A percentile compares a stretch with the other conserved stretches of the same genome.
These are phyloP conservation scores for Clarias magur DNA, from an alignment of 2,113 vertebrate species.

Conservation along the genomic window DNA sequence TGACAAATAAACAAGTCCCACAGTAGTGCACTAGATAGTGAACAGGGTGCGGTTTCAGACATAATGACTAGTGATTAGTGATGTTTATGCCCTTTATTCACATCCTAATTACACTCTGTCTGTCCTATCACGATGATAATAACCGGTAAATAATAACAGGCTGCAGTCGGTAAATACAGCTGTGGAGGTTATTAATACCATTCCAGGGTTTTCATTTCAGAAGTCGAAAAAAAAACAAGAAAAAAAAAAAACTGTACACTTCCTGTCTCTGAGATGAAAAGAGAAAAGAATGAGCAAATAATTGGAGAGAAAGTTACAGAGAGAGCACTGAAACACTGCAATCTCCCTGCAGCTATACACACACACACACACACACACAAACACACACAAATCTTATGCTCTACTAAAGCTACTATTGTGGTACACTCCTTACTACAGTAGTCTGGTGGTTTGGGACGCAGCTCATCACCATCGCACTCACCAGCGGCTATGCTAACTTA, in stretches of 20 bases:
- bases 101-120: not conserved
- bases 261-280: constrained; percentile 24
- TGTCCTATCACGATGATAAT: not conserved
- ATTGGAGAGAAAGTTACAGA: constrained; percentile 4
- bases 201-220: constrained; percentile 1
- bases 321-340: not conserved
- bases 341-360: constrained; percentile 1
- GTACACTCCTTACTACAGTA: not conserved
- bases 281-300: not conserved
- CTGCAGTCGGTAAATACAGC: constrained; percentile 10
- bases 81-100: not conserved
- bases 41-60: not conserved
- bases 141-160: not conserved
- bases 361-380: constrained; percentile 1
- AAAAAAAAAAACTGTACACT: not conserved
- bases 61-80: constrained; percentile 1
- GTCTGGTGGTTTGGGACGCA: constrained; percentile 3
- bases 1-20: not conserved
- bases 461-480: not conserved
- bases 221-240: not conserved
- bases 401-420: not conserved
- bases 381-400: not conserved
- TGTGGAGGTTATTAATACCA: not conserved
- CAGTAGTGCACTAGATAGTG: not conserved
- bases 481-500: not conserved